phyloP scores from a whole-genome alignment of 1,140 invertebrate genomes.

The Oncopodura yosiiana region DNA sequence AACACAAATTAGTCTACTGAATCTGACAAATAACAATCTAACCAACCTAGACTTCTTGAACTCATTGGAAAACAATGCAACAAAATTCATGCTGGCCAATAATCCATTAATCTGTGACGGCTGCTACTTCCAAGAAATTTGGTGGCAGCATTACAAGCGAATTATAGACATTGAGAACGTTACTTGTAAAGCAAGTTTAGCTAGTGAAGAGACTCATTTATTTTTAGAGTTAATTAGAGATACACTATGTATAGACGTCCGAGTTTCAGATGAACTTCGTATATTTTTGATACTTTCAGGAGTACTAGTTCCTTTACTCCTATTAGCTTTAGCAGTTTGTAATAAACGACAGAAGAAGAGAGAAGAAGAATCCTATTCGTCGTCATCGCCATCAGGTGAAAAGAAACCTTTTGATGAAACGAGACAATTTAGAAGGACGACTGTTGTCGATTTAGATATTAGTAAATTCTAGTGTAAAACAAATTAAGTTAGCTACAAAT shows the following conservation, averaged over 20 bases:
- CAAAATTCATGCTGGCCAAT: slow-evolving; percentile 23
- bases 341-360: slow-evolving; percentile 10
- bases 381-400: background rate
- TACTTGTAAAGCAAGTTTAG: slow-evolving; percentile 11
- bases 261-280: slow-evolving; percentile 15
- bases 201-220: background rate
- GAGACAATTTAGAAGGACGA: slow-evolving; percentile 1
- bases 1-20: too few species aligned
- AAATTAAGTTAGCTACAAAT: too few species aligned
- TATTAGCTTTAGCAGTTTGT: slow-evolving; percentile 9
- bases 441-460: slow-evolving; percentile 5
- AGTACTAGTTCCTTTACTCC: slow-evolving; percentile 14
- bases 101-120: slow-evolving; percentile 29
- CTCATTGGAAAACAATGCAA: slow-evolving; percentile 18
- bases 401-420: background rate
- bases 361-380: too few species aligned
- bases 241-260: slow-evolving; percentile 12
- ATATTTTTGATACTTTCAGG: slow-evolving; percentile 17
- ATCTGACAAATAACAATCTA: too few species aligned
- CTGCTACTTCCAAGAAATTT: slow-evolving; percentile 26
- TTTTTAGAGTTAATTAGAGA: slow-evolving; percentile 16
- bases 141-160: slow-evolving; percentile 16
- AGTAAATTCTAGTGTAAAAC: slow-evolving; percentile 11
- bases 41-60: slow-evolving; percentile 4
- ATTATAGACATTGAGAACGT: slow-evolving; percentile 21